Conservation (phyloP, 2,797 vertebrate genomes). For the Ptychadena robeensis region DNA sequence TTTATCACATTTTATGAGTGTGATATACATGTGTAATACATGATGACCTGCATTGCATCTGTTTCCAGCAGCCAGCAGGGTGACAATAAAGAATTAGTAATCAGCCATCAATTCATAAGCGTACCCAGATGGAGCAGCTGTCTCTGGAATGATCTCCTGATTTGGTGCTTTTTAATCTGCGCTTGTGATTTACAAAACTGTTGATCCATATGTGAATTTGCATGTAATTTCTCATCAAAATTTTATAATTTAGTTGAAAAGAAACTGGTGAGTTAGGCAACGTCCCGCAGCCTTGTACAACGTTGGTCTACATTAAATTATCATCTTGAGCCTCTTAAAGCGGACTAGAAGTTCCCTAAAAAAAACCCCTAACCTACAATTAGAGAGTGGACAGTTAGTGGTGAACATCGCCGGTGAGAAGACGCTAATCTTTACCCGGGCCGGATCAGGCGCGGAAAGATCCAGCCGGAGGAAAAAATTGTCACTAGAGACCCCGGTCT, state of each 20-base stretch:
- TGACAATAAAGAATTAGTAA: constrained; percentile 56
- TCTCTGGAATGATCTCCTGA: constrained; percentile 42
- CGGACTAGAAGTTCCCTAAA: too few species aligned
- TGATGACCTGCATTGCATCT: constrained; percentile 40
- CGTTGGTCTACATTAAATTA: too few species aligned
- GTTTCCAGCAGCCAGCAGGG: constrained; percentile 27
- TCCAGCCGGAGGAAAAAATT: too few species aligned
- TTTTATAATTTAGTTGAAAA: background rate
- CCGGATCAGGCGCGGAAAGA: too few species aligned
- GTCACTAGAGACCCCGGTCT: too few species aligned
- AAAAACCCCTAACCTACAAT: too few species aligned
- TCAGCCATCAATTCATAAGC: constrained; percentile 53
- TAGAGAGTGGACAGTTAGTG: too few species aligned
- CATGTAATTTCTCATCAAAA: constrained; percentile 27
- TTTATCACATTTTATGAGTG: background rate
- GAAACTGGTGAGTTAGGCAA: background rate
- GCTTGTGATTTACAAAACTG: constrained; percentile 1
- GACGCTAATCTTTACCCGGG: too few species aligned
- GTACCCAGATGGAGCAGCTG: constrained; percentile 53
- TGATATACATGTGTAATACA: background rate
- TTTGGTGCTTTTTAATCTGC: constrained; percentile 29
- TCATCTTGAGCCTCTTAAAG: too few species aligned
- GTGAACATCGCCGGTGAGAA: too few species aligned
- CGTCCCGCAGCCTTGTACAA: too few species aligned
- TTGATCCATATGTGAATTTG: constrained; percentile 41